A percentile compares a stretch with the other conserved stretches of the same genome.
These are phyloP conservation scores for Aptenodytes forsteri DNA, from an alignment of 2,113 vertebrate species.

Conservation along the genomic window DNA sequence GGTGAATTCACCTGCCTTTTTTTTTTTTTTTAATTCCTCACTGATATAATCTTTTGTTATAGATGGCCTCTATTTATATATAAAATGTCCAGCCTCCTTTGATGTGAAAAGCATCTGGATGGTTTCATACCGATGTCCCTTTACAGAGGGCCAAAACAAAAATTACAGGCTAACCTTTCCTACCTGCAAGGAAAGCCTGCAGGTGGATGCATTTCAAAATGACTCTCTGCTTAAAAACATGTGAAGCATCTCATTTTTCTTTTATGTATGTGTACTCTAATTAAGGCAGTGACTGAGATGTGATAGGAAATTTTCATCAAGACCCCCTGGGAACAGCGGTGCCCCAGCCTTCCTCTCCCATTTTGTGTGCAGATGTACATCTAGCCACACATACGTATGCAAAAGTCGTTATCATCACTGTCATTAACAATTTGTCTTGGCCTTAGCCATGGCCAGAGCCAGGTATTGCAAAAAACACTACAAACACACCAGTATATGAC, in stretches of 20 bases:
- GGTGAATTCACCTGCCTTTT: background rate
- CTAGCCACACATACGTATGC: accelerated
- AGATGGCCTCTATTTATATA: background rate
- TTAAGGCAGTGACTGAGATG: background rate
- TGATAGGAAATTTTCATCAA: background rate
- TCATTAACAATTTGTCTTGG: background rate
- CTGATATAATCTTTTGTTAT: background rate
- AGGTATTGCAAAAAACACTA: background rate
- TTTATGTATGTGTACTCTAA: accelerated
- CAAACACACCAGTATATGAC: accelerated
- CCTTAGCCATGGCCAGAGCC: background rate
- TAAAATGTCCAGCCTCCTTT: background rate
- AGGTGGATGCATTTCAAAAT: background rate
- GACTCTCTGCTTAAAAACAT: background rate
- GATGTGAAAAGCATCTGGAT: background rate
- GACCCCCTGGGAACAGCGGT: accelerated
- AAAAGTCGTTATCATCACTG: accelerated
- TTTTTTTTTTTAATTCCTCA: too few species aligned
- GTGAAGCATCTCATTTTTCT: background rate
- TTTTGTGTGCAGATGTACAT: background rate
- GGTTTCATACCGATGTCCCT: background rate
- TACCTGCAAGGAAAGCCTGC: background rate
- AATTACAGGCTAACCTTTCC: background rate
- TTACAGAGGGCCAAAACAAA: background rate
- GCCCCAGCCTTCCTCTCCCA: background rate